Evolutionary conservation across 1,140 invertebrate species (phyloP).

Genomic region (Nasonia vitripennis): DNA sequence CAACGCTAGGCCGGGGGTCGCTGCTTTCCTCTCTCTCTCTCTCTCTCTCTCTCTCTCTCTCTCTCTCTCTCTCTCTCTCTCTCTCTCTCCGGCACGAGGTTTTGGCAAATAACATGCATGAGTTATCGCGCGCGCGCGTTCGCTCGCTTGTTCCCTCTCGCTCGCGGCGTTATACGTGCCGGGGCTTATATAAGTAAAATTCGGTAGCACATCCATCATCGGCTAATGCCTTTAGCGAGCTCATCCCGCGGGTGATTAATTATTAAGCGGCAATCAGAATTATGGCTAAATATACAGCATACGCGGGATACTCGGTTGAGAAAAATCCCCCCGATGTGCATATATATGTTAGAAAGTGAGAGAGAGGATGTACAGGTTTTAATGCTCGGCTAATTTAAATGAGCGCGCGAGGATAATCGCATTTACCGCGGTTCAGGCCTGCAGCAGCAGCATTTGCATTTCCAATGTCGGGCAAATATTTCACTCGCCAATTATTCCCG

Average conservation of each 20-base stretch:
- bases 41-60: too few species aligned
- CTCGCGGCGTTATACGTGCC: neutral
- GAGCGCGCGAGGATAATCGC: too few species aligned
- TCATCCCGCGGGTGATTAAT: neutral
- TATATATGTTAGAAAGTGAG: too few species aligned
- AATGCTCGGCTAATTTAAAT: too few species aligned
- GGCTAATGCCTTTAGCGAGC: slow-evolving; percentile 5
- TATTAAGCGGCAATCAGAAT: neutral
- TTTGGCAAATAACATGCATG: slow-evolving; percentile 13
- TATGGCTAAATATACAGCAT: neutral
- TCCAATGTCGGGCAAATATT: neutral
- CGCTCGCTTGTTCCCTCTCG: neutral
- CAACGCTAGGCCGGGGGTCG: neutral
- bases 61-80: too few species aligned
- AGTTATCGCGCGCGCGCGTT: neutral
- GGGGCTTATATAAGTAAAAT: neutral
- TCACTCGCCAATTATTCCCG: neutral
- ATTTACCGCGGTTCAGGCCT: neutral
- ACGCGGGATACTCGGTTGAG: neutral
- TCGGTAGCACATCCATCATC: neutral
- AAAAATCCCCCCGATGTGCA: neutral
- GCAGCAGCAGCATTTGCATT: neutral
- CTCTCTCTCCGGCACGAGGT: neutral
- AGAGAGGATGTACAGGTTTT: too few species aligned
- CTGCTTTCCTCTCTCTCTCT: neutral